A percentile compares a stretch with the other conserved stretches of the same genome.
phyloP scores from a whole-genome alignment of 2,113 vertebrate genomes.

The Rhineura floridana region DNA sequence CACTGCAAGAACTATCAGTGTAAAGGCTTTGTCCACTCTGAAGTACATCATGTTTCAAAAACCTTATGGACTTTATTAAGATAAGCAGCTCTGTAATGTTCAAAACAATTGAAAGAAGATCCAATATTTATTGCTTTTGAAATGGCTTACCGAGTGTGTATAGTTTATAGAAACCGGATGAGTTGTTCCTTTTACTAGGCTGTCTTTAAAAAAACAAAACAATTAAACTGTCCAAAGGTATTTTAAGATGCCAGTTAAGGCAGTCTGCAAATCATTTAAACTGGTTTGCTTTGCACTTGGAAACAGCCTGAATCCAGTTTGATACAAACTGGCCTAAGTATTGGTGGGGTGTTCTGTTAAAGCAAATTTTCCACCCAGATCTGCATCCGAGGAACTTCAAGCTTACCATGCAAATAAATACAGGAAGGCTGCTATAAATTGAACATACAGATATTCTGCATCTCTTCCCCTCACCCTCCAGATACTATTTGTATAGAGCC shows the following conservation, averaged over 20 bases:
- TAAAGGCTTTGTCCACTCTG: background rate
- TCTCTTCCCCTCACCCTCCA: background rate
- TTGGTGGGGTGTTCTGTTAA: background rate
- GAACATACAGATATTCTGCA: slow-evolving; percentile 49
- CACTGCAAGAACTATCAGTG: background rate
- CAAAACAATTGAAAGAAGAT: background rate
- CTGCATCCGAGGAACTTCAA: slow-evolving; percentile 41
- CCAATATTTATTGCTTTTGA: slow-evolving; percentile 10
- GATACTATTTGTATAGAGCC: slow-evolving; percentile 51
- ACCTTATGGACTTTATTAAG: background rate
- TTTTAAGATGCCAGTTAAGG: background rate
- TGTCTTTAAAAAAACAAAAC: background rate
- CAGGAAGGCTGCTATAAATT: slow-evolving; percentile 52
- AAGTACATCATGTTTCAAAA: background rate
- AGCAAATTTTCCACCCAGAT: background rate
- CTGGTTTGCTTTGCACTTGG: background rate
- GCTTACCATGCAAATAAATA: slow-evolving; percentile 55
- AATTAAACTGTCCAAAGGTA: background rate
- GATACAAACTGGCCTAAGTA: background rate
- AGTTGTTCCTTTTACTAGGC: background rate
- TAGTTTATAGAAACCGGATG: background rate
- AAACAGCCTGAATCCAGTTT: background rate
- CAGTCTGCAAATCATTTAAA: background rate
- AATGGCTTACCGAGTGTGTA: background rate
- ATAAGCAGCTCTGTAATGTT: background rate